Conservation (phyloP, 2,888 invertebrate species). For the Ochropacha duplaris region DNA sequence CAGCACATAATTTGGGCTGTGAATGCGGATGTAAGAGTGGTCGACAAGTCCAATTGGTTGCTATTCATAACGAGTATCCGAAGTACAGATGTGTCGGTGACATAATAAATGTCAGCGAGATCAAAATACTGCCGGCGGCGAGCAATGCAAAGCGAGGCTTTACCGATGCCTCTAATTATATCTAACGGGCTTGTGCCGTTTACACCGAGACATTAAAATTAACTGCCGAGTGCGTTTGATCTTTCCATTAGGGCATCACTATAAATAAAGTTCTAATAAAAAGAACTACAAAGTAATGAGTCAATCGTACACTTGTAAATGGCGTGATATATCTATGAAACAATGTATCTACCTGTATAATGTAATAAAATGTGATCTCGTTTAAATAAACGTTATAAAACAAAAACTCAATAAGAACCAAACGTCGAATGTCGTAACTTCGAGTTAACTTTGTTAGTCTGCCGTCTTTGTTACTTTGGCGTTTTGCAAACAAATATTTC, state of each 20-base stretch:
- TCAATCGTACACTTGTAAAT: constrained; percentile 53
- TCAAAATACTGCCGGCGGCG: constrained; percentile 64
- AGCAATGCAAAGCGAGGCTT: constrained; percentile 56
- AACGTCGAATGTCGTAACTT: constrained; percentile 34
- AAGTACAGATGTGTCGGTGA: constrained; percentile 51
- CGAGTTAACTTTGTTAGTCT: constrained; percentile 16
- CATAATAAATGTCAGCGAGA: constrained; percentile 73
- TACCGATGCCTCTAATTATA: constrained; percentile 78
- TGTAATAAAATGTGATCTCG: constrained; percentile 22
- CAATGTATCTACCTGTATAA: constrained; percentile 45
- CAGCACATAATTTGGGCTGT: background rate
- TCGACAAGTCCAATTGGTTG: constrained; percentile 28
- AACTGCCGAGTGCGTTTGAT: constrained; percentile 78
- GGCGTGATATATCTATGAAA: constrained; percentile 41
- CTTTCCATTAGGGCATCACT: constrained; percentile 78
- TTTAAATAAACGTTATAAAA: constrained; percentile 29
- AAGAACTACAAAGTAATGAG: constrained; percentile 62
- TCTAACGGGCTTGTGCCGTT: constrained; percentile 68
- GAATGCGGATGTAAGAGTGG: constrained; percentile 25
- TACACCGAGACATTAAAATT: constrained; percentile 81
- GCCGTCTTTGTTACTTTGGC: constrained; percentile 33
- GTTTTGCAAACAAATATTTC: constrained; percentile 49
- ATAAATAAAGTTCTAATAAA: constrained; percentile 73
- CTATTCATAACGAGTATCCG: constrained; percentile 17
- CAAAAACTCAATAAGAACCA: constrained; percentile 36